Evolutionary conservation across 2,113 vertebrate species (phyloP).

Genomic region (Sminthopsis crassicaudata): DNA sequence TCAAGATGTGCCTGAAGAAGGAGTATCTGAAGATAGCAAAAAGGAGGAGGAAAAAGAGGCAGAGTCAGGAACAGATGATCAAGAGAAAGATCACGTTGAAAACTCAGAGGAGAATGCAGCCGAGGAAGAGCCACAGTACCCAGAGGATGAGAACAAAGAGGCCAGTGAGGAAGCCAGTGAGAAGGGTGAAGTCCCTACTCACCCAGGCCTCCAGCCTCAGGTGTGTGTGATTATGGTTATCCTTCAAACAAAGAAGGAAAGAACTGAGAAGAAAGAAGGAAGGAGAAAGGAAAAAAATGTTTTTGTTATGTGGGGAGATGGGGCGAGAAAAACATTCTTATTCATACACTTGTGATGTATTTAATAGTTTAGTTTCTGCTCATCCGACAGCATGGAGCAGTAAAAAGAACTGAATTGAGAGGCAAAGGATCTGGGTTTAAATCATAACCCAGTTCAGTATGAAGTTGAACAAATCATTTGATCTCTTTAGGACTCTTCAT

Average conservation of each 20-base stretch:
- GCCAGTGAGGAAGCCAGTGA: conserved; percentile 73
- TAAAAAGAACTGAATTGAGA: not conserved
- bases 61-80: conserved; percentile 78
- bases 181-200: conserved; percentile 76
- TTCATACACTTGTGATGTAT: not conserved
- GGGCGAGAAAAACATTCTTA: not conserved
- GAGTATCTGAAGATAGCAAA: conserved; percentile 74
- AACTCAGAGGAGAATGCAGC: conserved; percentile 75
- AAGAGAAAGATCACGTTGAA: conserved; percentile 68
- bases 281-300: too few relatives aligned
- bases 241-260: not conserved
- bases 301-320: not conserved
- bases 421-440: not conserved
- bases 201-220: conserved; percentile 89
- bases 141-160: conserved; percentile 63
- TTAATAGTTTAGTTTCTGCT: not conserved
- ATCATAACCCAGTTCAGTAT: not conserved
- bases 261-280: not conserved
- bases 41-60: conserved; percentile 75
- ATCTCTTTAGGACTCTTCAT: not conserved
- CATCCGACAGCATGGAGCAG: not conserved
- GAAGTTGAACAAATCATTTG: not conserved
- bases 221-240: conserved; percentile 75
- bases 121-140: conserved; percentile 74
- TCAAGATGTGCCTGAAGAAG: conserved; percentile 75